These are phyloP conservation scores for Leptinotarsa tumamoca DNA, from an alignment of 2,888 invertebrate species.

Conservation along the genomic window DNA sequence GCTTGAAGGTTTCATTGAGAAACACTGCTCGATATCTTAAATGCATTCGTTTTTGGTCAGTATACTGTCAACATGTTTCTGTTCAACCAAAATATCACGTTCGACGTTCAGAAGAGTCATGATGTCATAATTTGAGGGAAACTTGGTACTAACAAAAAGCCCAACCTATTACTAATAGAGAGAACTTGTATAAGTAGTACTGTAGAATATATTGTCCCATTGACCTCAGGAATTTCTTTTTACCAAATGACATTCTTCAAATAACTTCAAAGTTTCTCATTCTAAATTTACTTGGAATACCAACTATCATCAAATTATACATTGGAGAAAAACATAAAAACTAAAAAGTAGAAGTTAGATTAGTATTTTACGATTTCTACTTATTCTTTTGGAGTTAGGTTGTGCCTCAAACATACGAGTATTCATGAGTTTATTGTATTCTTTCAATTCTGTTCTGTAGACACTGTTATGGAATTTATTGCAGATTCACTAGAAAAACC, in stretches of 20 bases:
- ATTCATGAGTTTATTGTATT: no score
- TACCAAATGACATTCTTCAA: background rate
- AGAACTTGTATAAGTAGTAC: background rate
- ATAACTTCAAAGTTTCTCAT: background rate
- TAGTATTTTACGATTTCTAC: no score
- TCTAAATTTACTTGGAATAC: background rate
- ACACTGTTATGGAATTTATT: no score
- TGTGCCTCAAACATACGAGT: no score
- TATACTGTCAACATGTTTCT: background rate
- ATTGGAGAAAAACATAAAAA: no score
- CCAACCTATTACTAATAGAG: slow-evolving; percentile 1
- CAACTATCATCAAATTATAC: no score
- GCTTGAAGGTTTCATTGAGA: no score
- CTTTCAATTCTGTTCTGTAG: no score
- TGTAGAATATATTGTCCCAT: slow-evolving; percentile 8
- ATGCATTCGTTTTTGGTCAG: background rate
- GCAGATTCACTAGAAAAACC: no score
- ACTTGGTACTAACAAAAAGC: slow-evolving; percentile 3
- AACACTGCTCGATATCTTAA: no score
- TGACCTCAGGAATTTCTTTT: background rate
- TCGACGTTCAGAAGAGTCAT: slow-evolving; percentile 1
- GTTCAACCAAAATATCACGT: background rate
- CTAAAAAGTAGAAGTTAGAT: no score
- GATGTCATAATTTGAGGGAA: slow-evolving; percentile 3
- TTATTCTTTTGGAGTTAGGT: no score